phyloP scores from a whole-genome alignment of 2,888 invertebrate genomes.

The Acleris cristana region DNA sequence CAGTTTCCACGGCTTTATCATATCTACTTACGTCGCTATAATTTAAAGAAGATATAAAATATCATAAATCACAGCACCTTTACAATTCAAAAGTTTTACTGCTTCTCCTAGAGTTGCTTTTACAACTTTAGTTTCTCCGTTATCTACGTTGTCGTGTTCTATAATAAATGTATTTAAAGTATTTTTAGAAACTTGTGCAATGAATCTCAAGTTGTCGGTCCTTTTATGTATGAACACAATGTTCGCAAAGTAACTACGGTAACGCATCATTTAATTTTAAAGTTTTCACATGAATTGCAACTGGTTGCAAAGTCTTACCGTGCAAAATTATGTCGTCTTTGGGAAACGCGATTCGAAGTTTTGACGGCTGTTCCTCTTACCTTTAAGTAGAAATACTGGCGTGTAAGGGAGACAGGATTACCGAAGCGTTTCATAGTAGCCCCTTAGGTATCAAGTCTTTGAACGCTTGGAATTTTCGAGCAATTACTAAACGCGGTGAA shows the following conservation, averaged over 20 bases:
- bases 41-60: background rate
- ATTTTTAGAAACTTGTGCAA: conserved; percentile 9
- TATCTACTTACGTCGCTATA: background rate
- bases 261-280: conserved; percentile 29
- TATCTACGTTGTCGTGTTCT: conserved; percentile 11
- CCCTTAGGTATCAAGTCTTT: background rate
- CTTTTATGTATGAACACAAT: conserved; percentile 12
- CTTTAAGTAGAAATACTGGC: no score
- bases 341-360: no score
- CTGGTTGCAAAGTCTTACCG: background rate
- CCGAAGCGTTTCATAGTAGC: background rate
- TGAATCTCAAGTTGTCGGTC: background rate
- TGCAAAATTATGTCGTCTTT: background rate
- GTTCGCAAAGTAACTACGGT: conserved; percentile 4
- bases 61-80: conserved; percentile 25
- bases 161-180: conserved; percentile 18
- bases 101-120: conserved; percentile 17
- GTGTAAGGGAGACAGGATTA: no score
- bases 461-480: conserved; percentile 7
- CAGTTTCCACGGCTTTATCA: conserved; percentile 9
- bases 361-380: no score
- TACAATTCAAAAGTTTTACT: conserved; percentile 27
- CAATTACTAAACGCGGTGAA: conserved; percentile 6
- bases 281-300: conserved; percentile 31
- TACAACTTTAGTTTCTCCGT: conserved; percentile 17